Conservation (phyloP, 37 sponge, comb jelly and placozoan species). For the Cliona cf. orientalis region DNA sequence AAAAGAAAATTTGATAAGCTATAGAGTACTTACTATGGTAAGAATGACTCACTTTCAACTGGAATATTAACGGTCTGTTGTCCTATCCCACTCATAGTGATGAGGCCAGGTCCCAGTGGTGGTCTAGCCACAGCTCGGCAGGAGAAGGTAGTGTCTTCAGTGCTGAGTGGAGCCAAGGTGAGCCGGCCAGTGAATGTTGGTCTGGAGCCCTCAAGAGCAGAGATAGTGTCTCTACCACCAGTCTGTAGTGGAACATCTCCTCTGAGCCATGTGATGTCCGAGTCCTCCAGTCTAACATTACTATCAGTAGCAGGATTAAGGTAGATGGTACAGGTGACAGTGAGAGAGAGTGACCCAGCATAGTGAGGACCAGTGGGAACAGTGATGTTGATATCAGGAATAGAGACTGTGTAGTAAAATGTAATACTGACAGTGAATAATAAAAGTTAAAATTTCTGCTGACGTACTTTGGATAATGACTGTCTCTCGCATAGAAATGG, state of each 20-base stretch:
- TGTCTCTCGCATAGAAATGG: neutral
- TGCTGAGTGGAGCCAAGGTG: constrained; percentile 14
- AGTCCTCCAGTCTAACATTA: neutral
- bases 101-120: neutral
- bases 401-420: constrained; percentile 1
- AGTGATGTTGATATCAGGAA: constrained; percentile 3
- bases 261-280: neutral
- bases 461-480: neutral
- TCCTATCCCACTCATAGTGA: neutral
- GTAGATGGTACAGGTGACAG: constrained; percentile 10
- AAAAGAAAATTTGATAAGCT: neutral
- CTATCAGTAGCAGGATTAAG: neutral
- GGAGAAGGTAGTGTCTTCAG: neutral
- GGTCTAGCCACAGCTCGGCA: neutral
- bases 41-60: neutral
- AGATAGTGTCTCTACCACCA: neutral
- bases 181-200: neutral
- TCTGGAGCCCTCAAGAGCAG: too few relatives aligned
- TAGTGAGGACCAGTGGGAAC: neutral
- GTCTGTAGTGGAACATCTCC: neutral
- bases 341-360: neutral
- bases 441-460: neutral
- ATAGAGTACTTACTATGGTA: too few relatives aligned
- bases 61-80: neutral
- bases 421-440: neutral